Evolutionary conservation across 1,140 invertebrate genomes (phyloP), one percentile per base, ranked within the genome.

Genomic region (Drosophila triauraria): DNA sequence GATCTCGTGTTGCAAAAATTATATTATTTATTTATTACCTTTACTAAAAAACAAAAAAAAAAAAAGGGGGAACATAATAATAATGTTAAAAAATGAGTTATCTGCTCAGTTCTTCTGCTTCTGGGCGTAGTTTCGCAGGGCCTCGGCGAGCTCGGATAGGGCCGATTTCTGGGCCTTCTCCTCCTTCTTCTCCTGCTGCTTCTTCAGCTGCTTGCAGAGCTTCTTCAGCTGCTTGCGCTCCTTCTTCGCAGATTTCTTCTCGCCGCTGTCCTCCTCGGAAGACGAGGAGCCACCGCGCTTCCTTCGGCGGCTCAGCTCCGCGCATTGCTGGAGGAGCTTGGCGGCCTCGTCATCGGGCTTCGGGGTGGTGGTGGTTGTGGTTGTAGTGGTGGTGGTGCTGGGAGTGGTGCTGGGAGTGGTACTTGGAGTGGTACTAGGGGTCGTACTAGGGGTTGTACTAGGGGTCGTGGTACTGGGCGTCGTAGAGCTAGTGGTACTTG

Each of bases 211-310:
- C 65, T 91, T 91, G 87, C 87, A 91, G 56, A 91, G 61, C 46
- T 91, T 87, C 78, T 91, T 91, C 10, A 91, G 64, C 70, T 91
- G 76, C 77, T 91, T 91, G 63, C 80, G 80, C 10, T 91, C 80
- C 32, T 83, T 91, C 68, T 81, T 91, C 2, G 63, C 43, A 0
- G 87, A 62, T 8, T 72, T 74, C 47, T 81, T 91, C 9, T 69
- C 42, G 23, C 74, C 75, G 32, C 75, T 84, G 48, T 91, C 83
- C 15, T 91, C 87, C 42, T 87, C 83, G 25, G 75, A 75, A 3
- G 85, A 87, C 7, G 75, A 78, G 1, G 82, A 90, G 10, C 53
- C 72, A 13, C 61, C 78, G 9, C 85, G 85, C 58, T 90, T 90
- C 27, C 58, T 77, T 6, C 85, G 81, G 7, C 42, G 35, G 9